Evolutionary conservation across 2,113 vertebrate species (phyloP).

Genomic region (Tupaia chinensis): DNA sequence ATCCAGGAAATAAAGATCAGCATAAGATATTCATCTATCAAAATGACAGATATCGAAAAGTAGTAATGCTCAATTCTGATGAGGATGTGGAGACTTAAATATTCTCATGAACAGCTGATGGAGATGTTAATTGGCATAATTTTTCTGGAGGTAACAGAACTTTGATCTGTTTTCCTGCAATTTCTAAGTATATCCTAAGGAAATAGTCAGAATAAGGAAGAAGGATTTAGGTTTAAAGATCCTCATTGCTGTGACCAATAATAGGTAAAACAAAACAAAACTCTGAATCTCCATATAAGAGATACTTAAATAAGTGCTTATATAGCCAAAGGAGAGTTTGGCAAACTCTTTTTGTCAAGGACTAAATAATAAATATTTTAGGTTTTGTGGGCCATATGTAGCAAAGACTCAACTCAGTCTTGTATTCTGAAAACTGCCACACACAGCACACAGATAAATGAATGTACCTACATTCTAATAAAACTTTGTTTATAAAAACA

Average conservation of each 20-base stretch:
- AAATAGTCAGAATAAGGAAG: neutral
- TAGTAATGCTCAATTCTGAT: conserved; percentile 6
- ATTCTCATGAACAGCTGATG: neutral
- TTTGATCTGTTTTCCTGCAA: neutral
- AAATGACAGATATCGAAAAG: neutral
- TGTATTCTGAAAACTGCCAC: neutral
- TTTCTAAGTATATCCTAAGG: conserved; percentile 2
- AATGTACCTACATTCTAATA: neutral
- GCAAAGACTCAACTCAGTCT: neutral
- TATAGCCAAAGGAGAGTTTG: neutral
- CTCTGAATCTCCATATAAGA: neutral
- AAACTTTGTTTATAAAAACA: neutral
- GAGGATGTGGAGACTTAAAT: neutral
- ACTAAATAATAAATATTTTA: neutral
- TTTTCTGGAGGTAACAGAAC: neutral
- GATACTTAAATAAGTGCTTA: neutral
- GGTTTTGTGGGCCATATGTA: neutral
- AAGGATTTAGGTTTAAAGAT: conserved; percentile 32
- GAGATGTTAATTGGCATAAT: neutral
- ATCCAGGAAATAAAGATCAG: neutral
- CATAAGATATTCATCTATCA: neutral
- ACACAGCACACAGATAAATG: neutral
- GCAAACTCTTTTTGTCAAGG: neutral
- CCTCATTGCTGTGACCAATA: neutral
- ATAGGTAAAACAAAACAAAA: neutral